Percentiles rank a stretch among this genome's conserved stretches.
Evolutionary conservation across 2,797 vertebrate genomes (phyloP).

Genomic region (Heterohyrax brucei): DNA sequence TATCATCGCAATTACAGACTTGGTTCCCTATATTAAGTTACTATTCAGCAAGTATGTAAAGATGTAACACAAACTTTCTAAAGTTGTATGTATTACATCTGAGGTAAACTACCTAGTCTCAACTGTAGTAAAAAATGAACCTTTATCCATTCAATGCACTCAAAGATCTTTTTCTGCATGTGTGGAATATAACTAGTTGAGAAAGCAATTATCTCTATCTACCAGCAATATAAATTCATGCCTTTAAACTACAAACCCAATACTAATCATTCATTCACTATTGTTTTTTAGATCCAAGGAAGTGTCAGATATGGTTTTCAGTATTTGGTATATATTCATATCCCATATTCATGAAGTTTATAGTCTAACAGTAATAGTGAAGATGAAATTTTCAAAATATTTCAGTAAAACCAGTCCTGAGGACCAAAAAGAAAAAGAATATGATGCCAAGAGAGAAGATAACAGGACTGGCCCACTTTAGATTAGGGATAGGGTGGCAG

Average conservation of each 20-base stretch:
- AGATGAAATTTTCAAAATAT: slow-evolving; percentile 33
- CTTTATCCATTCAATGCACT: not conserved
- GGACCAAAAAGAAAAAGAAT: not conserved
- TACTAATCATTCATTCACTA: not conserved
- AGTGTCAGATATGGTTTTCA: not conserved
- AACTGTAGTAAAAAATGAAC: slow-evolving; percentile 22
- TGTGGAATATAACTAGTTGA: not conserved
- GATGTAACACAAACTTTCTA: slow-evolving; percentile 34
- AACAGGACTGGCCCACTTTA: slow-evolving; percentile 4
- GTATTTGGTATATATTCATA: not conserved
- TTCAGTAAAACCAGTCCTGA: not conserved
- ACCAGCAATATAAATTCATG: slow-evolving; percentile 31
- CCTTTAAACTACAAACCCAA: not conserved
- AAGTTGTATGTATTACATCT: not conserved
- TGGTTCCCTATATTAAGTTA: slow-evolving; percentile 5
- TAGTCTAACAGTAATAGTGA: not conserved
- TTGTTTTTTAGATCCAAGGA: not conserved
- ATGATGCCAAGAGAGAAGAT: not conserved
- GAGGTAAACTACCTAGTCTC: slow-evolving; percentile 48
- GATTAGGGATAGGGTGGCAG: no score
- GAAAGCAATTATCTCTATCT: not conserved
- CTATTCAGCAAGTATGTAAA: not conserved
- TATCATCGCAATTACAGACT: slow-evolving; percentile 14
- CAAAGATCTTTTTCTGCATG: not conserved
- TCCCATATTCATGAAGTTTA: not conserved